Base-by-base conservation (phyloP, 2,888 invertebrate species). In the Spicauda simplicius region DNA sequence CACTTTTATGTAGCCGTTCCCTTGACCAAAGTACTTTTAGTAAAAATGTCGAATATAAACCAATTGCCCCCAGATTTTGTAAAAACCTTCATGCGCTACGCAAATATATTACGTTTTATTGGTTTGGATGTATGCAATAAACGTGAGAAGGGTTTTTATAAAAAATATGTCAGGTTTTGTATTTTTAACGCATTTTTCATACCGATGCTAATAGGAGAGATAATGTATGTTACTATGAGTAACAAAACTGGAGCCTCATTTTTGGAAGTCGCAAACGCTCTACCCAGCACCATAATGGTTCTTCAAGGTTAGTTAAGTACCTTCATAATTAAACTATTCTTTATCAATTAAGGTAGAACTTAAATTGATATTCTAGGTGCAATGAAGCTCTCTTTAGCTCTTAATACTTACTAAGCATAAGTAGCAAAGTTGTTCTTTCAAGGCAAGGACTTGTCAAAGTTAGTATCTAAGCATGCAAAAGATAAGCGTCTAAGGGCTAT, bases 41-140 rank as follows among this genome's bases (percentile, higher is more conserved):
- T 11, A 16, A 48, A 59, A 59, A 76, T 74, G 74, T 25, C 69
- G 11, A 57, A 57, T 0, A 55, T 72, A n/a, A 16, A 70, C 0
- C 19, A 67, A 48, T 59, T 76, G 12, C 71, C 73, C 4, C 50
- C 67, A 12, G 64, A 56, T 25, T 76, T 70, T 20, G 56, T 73
- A 0, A 69, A 70, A 8, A 78, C 75, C 16, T 72, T 78, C 30
- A 64, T 45, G 30, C 69, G 73, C 0, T 72, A 76, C 54, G 41
- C 73, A 7, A 75, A 71, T 33, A 54, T 72, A 30, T 56, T 75
- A 1, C 63, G 70, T 48, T 63, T 73, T 19, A 59, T 75, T 41
- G 79, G 79, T 11, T 63, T 75, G 4, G 67, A 73, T 37, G 72
- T 77, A 37, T 76, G 77, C 33, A 54, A 69, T 19, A 67, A 75